phyloP scores from a whole-genome alignment of 2,797 vertebrate genomes.

The Numenius phaeopus region DNA sequence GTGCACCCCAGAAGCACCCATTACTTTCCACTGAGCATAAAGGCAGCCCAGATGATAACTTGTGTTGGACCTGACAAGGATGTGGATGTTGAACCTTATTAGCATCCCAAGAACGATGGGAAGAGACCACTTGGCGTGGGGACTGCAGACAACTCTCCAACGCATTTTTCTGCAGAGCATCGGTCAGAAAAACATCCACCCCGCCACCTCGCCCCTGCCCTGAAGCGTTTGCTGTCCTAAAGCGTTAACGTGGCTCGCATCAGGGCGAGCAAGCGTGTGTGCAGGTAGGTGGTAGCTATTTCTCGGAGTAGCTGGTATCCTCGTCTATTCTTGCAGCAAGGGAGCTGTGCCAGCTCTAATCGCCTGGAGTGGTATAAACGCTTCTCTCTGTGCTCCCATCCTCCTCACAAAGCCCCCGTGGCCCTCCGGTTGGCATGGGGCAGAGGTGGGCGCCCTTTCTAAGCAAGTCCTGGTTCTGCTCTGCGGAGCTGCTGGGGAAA shows the following conservation, averaged over 20 bases:
- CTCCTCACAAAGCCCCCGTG: fast-evolving
- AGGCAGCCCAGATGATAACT: background rate
- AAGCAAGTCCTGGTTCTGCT: background rate
- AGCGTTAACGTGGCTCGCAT: background rate
- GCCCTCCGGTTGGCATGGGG: background rate
- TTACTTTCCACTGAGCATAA: fast-evolving
- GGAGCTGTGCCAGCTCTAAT: background rate
- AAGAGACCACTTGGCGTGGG: background rate
- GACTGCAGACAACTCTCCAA: background rate
- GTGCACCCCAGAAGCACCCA: background rate
- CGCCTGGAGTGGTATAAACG: fast-evolving
- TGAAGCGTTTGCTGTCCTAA: background rate
- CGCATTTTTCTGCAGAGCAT: background rate
- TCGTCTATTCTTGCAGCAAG: background rate
- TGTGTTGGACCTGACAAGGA: background rate
- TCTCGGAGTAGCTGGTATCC: background rate
- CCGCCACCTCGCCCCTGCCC: background rate
- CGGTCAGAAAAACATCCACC: background rate
- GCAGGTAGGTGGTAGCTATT: slow-evolving; percentile 39
- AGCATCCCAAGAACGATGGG: fast-evolving
- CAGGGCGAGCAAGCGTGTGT: background rate
- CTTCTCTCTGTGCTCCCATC: background rate
- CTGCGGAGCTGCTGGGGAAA: background rate
- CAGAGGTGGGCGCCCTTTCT: background rate
- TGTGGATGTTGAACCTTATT: background rate